These are phyloP conservation scores for Formica aserva DNA, from an alignment of 2,888 invertebrate genomes.

Conservation along the genomic window DNA sequence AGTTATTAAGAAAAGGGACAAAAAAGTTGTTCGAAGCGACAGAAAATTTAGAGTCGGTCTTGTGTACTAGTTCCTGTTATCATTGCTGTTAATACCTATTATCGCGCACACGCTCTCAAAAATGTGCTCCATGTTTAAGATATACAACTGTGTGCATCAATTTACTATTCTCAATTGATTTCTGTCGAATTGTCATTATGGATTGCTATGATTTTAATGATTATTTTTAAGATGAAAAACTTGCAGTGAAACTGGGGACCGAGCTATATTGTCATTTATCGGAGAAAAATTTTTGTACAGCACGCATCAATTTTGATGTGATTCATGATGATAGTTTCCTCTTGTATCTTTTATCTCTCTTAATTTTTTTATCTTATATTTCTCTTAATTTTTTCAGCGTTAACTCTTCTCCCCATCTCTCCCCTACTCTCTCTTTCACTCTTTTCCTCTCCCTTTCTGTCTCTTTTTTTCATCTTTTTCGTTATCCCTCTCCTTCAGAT, in stretches of 20 bases:
- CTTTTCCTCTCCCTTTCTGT: conserved; percentile 23
- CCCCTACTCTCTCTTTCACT: conserved; percentile 40
- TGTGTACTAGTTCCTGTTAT: conserved; percentile 28
- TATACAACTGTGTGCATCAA: conserved; percentile 3
- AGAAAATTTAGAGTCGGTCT: conserved; percentile 34
- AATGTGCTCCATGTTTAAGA: no score
- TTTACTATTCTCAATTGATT: conserved; percentile 1
- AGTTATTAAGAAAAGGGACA: conserved; percentile 8
- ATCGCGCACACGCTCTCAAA: neutral
- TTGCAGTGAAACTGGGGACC: neutral
- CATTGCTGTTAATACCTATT: conserved; percentile 1
- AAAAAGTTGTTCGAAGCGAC: conserved; percentile 23
- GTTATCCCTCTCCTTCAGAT: conserved; percentile 60
- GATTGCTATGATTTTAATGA: conserved; percentile 22
- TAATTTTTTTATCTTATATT: neutral
- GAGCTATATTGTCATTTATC: conserved; percentile 9
- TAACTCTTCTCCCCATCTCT: neutral
- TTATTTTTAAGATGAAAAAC: conserved; percentile 14
- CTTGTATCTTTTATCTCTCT: conserved; percentile 59
- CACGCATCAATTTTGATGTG: conserved; percentile 44
- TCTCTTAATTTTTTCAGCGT: conserved; percentile 25
- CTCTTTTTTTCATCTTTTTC: conserved; percentile 46
- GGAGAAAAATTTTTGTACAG: conserved; percentile 64
- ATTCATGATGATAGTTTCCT: conserved; percentile 25
- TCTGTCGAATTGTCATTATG: neutral